Conservation (phyloP, 1,140 invertebrate genomes). For the Zaprionus ornatus region DNA sequence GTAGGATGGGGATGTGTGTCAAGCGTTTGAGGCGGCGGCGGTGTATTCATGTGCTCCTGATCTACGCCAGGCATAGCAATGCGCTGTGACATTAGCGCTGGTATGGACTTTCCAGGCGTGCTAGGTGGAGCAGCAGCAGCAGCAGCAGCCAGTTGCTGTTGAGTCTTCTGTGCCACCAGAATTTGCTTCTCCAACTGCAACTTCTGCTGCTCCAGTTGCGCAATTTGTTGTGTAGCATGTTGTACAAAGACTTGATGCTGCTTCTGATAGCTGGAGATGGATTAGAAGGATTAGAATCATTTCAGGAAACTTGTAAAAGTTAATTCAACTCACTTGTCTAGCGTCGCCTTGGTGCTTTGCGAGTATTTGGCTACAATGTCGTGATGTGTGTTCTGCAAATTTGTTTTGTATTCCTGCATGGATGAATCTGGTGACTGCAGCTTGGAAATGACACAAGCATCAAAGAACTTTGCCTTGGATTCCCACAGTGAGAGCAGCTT, state of each 20-base stretch:
- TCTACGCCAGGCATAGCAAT: slow-evolving; percentile 57
- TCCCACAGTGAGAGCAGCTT: slow-evolving; percentile 98
- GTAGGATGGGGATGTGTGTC: slow-evolving; percentile 49
- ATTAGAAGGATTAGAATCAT: too few species aligned
- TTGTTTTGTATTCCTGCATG: slow-evolving; percentile 93
- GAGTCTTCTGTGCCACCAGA: slow-evolving; percentile 71
- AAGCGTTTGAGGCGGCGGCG: slow-evolving; percentile 38
- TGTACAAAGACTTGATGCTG: slow-evolving; percentile 97
- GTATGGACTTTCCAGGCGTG: slow-evolving; percentile 58
- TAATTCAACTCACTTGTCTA: slow-evolving; percentile 86
- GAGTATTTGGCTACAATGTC: slow-evolving; percentile 90
- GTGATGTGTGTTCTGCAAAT: slow-evolving; percentile 91
- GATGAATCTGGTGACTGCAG: slow-evolving; percentile 91
- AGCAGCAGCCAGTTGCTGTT: slow-evolving; percentile 32
- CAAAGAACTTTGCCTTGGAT: slow-evolving; percentile 97
- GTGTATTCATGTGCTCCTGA: slow-evolving; percentile 54
- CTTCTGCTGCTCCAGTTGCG: slow-evolving; percentile 92
- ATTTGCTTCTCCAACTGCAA: slow-evolving; percentile 89
- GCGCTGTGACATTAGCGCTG: slow-evolving; percentile 65
- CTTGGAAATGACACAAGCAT: slow-evolving; percentile 92
- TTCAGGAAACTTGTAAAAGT: too few species aligned
- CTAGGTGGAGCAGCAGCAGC: slow-evolving; percentile 16
- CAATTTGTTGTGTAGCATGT: slow-evolving; percentile 95
- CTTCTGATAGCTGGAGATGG: slow-evolving; percentile 88
- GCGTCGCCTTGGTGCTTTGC: slow-evolving; percentile 89